Conservation (phyloP, 2,797 vertebrate genomes). For the Pterois miles region DNA sequence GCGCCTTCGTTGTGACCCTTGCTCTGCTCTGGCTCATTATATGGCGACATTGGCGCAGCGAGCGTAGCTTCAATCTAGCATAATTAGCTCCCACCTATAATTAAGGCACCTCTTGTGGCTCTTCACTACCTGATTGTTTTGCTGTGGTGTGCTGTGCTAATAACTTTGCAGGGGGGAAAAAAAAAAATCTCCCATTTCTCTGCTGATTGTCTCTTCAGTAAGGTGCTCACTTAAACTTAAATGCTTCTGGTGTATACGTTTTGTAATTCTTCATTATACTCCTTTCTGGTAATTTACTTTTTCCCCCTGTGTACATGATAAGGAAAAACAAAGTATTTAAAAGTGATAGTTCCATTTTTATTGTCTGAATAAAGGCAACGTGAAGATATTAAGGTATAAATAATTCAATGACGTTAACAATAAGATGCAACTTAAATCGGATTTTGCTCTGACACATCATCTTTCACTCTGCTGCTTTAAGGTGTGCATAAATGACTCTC, state of each 20-base stretch:
- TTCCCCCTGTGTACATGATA: background rate
- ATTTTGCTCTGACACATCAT: conserved; percentile 40
- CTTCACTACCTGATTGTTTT: conserved; percentile 66
- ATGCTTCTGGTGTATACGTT: conserved; percentile 20
- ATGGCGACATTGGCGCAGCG: conserved; percentile 44
- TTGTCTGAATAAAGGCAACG: background rate
- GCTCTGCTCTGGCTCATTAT: conserved; percentile 70
- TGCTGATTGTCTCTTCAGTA: conserved; percentile 28
- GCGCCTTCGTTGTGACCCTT: conserved; percentile 40
- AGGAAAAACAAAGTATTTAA: background rate
- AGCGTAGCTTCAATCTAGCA: conserved; percentile 61
- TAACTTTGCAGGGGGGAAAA: conserved; percentile 47
- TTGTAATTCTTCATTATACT: conserved; percentile 17
- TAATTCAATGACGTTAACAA: conserved; percentile 7
- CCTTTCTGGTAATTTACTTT: conserved; percentile 11
- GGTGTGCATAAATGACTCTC: conserved; percentile 50
- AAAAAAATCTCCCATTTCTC: conserved; percentile 17
- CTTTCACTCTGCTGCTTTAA: conserved; percentile 38
- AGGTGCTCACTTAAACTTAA: conserved; percentile 19
- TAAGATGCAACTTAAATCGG: conserved; percentile 3
- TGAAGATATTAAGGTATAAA: background rate
- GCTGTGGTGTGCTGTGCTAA: conserved; percentile 47
- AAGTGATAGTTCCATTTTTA: background rate
- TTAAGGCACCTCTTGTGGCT: conserved; percentile 65
- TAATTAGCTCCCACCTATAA: conserved; percentile 73